Base-by-base conservation (phyloP, 2,888 invertebrate genomes). In the Spisula solida region DNA sequence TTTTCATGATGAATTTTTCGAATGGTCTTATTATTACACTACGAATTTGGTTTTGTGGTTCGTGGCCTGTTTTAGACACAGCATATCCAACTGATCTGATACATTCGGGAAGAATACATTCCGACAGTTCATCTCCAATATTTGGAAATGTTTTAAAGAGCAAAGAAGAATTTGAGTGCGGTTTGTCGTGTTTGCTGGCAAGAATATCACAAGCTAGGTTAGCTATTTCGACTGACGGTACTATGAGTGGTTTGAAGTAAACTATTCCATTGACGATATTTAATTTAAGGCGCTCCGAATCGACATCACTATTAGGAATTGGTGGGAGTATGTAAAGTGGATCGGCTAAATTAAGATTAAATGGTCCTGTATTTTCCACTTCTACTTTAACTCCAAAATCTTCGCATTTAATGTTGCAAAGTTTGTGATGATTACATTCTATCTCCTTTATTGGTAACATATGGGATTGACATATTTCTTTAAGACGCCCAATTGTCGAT, bases 401-500 rank as follows among this genome's bases (percentile, higher is more conserved):
- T 29, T 81, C 81, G 55, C 81, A 81, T 31, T 81, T 81, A 25
- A 81, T 81, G 55, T 55, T 81, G 31, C 81, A 81, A n/a, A 81
- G 18, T 25, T 81, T 41, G 18, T 81, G 48, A 16, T 41, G 25
- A 29, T 81, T 81, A 55, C 81, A 81, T 55, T 81, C 81, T n/a
- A 81, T 81, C 12, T 81, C 81, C 14, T 55, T 51, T 14, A 81
- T 81, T 10, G 81, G 81, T n/a, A 81, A 31, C 81, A 81, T 81
- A 51, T 8, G 48, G 6, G 55, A 29, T 10, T 20, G n/a, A 25
- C 18, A 29, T 25, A 81, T 81, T 18, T 81, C 81, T 51, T 81
- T 81, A 6, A 81, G 29, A 25, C 81, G 41, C 4, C 29, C 81
- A 0, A 81, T n/a, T 10, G 81, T 81, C 25, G 81, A 55, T 16